A percentile compares a stretch with the other conserved stretches of the same genome.
Evolutionary conservation across 2,797 vertebrate species (phyloP).

Genomic region (Perodicticus potto): DNA sequence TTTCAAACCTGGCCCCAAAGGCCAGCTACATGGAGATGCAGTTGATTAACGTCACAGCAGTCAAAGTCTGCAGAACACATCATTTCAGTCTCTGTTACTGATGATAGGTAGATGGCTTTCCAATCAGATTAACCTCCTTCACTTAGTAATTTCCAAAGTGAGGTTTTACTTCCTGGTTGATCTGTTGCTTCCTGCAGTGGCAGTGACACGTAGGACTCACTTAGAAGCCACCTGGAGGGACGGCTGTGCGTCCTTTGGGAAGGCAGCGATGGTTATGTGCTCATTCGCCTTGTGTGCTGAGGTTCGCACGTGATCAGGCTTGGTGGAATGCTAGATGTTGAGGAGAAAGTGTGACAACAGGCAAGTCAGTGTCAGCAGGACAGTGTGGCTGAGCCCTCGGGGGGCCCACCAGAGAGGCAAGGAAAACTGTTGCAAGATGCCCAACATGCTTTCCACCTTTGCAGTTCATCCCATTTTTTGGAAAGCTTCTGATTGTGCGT

Average conservation of each 20-base stretch:
- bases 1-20: background rate
- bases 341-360: background rate
- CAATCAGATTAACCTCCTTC: slow-evolving; percentile 6
- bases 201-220: background rate
- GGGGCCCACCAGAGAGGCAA: background rate
- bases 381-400: background rate
- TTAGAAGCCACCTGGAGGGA: background rate
- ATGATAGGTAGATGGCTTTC: background rate
- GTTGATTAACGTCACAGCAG: background rate
- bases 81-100: background rate
- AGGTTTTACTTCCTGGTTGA: background rate
- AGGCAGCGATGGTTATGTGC: too few species aligned
- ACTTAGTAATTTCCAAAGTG: background rate
- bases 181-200: background rate
- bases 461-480: background rate
- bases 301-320: background rate
- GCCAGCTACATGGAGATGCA: background rate
- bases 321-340: background rate
- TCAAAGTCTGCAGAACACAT: background rate
- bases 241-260: background rate
- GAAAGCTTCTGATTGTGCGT: background rate
- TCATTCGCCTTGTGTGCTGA: background rate
- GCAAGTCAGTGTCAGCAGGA: background rate
- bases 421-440: background rate
- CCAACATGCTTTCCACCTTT: background rate